Evolutionary conservation across 30 jellyfish, hydroid and myxozoan species (phyloP), one percentile per base, ranked within the genome.

Genomic region (Turritopsis rubra): DNA sequence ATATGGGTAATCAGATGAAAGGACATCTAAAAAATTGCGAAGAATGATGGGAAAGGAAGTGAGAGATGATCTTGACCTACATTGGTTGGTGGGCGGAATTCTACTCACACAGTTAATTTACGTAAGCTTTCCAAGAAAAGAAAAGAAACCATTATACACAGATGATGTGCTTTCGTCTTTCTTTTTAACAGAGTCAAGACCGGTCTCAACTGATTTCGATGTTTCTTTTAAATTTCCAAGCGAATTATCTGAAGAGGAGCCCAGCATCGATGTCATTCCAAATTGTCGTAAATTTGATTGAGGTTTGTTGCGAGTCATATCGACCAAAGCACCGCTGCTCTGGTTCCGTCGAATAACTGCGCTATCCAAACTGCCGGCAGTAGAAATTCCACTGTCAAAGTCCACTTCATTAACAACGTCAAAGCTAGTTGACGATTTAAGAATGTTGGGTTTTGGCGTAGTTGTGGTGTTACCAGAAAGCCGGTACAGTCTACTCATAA

Each of bases 321-420:
- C 74, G 8, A 54, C 88, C 18, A 81, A 75, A 1, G 73, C 22
- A 66, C 88, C 88, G 26, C 68, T 81, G 66, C 84, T 81, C 65
- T 54, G 24, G 19, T 26, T 60, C n/a, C 68, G 68, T n/a, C 52
- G 27, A 27, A 26, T 81, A 19, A 16, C 19, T 52, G 84, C 23
- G 29, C 28, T n/a, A 19, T 28, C 88, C 26, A 0, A 21, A 21
- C 29, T 23, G 16, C 24, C 85, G 26, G 53, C 81, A 23, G 77
- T 68, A 16, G 77, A n/a, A n/a, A 68, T 68, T 27, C 30, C 30
- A n/a, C 28, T 68, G 31, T 23, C 31, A 9, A n/a, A n/a, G 77
- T 68, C 30, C 77, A n/a, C 22, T 68, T 68, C 77, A 1, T 27
- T 68, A 17, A 66, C 76, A n/a, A 66, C 76, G 8, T 66, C 28